Percentiles rank a stretch among this genome's conserved stretches.
These are phyloP conservation scores for Andrena praecox DNA, from an alignment of 2,888 invertebrate species.

Conservation along the genomic window DNA sequence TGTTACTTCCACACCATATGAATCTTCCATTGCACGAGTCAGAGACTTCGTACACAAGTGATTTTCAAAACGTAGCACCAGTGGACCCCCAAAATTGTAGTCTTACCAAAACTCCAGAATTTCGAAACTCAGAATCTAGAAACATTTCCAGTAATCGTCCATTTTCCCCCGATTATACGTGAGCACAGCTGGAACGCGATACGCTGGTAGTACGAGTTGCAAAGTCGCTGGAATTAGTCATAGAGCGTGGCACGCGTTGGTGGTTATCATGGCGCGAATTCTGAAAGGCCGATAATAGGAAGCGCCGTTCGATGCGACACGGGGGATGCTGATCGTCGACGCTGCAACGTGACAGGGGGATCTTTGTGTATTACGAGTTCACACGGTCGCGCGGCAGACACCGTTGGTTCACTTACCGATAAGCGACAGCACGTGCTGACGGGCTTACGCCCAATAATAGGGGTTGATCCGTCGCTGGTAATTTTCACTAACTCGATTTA, in stretches of 20 bases:
- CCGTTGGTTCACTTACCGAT: slow-evolving; percentile 46
- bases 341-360: slow-evolving; percentile 1
- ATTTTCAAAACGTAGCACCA: too few species aligned
- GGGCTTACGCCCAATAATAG: slow-evolving; percentile 11
- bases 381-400: slow-evolving; percentile 43
- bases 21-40: too few species aligned
- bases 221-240: not conserved
- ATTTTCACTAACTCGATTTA: slow-evolving; percentile 46
- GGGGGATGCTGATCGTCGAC: not conserved
- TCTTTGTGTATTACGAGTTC: slow-evolving; percentile 46
- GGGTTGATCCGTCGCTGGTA: slow-evolving; percentile 31
- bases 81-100: too few species aligned
- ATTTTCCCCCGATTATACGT: too few species aligned
- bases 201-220: too few species aligned
- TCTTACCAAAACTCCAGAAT: too few species aligned
- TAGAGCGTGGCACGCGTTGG: not conserved
- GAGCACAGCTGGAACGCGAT: too few species aligned
- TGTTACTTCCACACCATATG: too few species aligned
- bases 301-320: not conserved
- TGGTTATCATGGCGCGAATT: not conserved
- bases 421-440: slow-evolving; percentile 51
- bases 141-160: not conserved
- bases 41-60: too few species aligned
- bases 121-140: not conserved
- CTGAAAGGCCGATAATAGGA: not conserved